Conservation (phyloP, 2,113 vertebrate genomes). For the Calyptommatus sinebrachiatus region DNA sequence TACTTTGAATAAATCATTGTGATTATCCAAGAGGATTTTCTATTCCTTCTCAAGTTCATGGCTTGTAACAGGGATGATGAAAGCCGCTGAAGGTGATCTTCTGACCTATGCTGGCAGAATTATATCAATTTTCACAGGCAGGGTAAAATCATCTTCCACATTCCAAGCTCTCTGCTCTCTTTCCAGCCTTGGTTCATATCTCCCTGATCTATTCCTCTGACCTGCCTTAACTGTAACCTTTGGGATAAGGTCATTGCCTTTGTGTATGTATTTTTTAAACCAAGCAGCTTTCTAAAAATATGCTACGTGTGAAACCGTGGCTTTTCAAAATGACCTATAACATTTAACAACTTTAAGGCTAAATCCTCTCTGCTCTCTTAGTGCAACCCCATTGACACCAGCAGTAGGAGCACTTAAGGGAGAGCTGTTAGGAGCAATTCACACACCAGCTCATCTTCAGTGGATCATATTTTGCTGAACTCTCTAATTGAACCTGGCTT, state of each 20-base stretch:
- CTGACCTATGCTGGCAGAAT: neutral
- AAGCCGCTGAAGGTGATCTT: conserved; percentile 30
- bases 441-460: neutral
- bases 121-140: conserved; percentile 12
- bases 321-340: conserved; percentile 12
- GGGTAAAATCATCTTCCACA: neutral
- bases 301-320: conserved; percentile 6
- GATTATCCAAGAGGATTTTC: neutral
- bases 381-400: neutral
- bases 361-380: neutral
- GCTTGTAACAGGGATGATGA: conserved; percentile 4
- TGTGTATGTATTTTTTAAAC: neutral
- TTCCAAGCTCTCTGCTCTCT: neutral
- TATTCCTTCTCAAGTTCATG: neutral
- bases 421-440: neutral
- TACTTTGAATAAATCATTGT: neutral
- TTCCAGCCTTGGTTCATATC: neutral
- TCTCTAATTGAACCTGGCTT: conserved; percentile 8
- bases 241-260: neutral
- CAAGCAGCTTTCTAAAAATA: neutral
- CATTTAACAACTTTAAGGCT: conserved; percentile 7
- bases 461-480: conserved; percentile 13
- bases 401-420: conserved; percentile 12
- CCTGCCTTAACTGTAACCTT: conserved; percentile 5
- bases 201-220: conserved; percentile 17